These are phyloP conservation scores for Danio tinwini DNA, from an alignment of 2,797 vertebrate genomes.

Conservation along the genomic window DNA sequence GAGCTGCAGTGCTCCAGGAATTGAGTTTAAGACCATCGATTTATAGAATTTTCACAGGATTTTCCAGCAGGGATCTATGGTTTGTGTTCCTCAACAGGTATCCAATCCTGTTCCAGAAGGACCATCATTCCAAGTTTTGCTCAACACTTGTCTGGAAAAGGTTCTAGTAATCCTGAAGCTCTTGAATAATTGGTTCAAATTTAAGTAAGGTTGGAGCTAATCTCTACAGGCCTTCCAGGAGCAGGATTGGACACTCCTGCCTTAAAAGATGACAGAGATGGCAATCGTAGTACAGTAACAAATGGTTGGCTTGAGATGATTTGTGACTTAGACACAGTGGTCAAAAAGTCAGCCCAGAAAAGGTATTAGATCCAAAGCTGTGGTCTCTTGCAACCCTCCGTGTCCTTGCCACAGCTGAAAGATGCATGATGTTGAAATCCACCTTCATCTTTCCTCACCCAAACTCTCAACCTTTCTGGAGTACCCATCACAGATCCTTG, in stretches of 20 bases:
- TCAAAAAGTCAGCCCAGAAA: not conserved
- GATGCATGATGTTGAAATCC: slow-evolving; percentile 42
- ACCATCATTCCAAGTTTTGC: not conserved
- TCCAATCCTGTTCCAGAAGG: not conserved
- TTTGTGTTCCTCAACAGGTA: not conserved
- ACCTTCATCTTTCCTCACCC: slow-evolving; percentile 11
- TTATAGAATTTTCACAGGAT: not conserved
- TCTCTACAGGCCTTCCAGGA: not conserved
- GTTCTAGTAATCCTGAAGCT: not conserved
- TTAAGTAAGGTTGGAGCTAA: not conserved
- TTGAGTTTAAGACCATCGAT: no score
- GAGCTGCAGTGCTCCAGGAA: no score
- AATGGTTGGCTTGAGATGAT: not conserved
- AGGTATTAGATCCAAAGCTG: slow-evolving; percentile 52
- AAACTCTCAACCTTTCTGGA: slow-evolving; percentile 25
- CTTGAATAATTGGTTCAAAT: not conserved
- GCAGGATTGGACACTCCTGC: not conserved
- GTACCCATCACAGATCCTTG: slow-evolving; percentile 29
- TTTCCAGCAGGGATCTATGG: slow-evolving; percentile 4
- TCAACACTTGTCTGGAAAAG: not conserved
- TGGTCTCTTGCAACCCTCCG: slow-evolving; percentile 50
- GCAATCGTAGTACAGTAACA: not conserved
- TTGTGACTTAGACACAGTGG: not conserved
- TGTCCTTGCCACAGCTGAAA: slow-evolving; percentile 19
- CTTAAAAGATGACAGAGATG: no score